Evolutionary conservation across 2,113 vertebrate species (phyloP), one percentile per base, ranked within the genome.

Genomic region (Nyctibius bracteatus): DNA sequence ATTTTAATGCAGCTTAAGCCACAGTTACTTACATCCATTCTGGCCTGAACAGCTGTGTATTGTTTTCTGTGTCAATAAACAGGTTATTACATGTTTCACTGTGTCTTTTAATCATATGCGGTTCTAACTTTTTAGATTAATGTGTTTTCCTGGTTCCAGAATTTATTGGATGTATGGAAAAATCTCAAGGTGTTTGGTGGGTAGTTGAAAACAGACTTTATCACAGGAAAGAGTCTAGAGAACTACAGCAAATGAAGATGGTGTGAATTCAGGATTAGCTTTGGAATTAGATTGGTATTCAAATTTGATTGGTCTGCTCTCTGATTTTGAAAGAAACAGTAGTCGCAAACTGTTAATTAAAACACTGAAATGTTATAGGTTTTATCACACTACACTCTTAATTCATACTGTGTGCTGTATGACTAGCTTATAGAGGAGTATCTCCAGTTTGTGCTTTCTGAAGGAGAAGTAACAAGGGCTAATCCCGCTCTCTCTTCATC

Each of bases 401-500:
- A 57, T 94, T 80, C 14, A 28, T 83, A 8, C 37, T 67, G 22
- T 66, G 39, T 9, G 15, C 57, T 67, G 0, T 67, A n/a, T 68
- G 41, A n/a, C 10, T 37, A 10, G 16, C 5, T 59, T 52, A 9
- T 12, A 51, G 35, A 73, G 30, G 37, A 77, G 1, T 39, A 33
- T 31, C n/a, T 66, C 25, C 37, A 66, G 63, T 30, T 31, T 77
- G 0, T 46, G 39, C 1, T 1, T 62, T 67, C 5, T 4, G 20
- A 61, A 73, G 14, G 55, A 67, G 49, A 35, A 93, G 37, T 82
- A 81, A 79, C 37, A 12, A 14, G 82, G 66, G 43, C 74, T 86
- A 35, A 84, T 54, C 91, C 63, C 96, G n/a, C 65, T 90, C 85
- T 94, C 77, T 93, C 16, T 88, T 84, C 59, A 59, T 84, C 52